These are phyloP conservation scores for Spodoptera picta DNA, from an alignment of 2,888 invertebrate genomes.

Conservation along the genomic window DNA sequence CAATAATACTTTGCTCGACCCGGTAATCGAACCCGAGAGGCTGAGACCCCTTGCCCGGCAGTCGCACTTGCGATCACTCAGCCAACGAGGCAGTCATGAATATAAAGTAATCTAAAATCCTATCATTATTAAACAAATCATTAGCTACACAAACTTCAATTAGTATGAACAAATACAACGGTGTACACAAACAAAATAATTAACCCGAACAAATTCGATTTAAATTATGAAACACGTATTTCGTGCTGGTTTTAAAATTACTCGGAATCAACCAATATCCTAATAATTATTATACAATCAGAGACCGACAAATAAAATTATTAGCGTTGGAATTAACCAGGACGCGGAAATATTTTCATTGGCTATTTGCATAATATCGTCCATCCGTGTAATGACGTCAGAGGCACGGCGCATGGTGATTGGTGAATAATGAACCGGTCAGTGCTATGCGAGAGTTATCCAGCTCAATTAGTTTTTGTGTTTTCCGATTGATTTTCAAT, in stretches of 20 bases:
- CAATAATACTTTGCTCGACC: no score
- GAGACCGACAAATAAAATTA: conserved; percentile 54
- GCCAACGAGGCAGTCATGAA: no score
- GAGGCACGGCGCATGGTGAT: conserved; percentile 52
- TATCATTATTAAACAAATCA: not conserved
- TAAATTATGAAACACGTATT: conserved; percentile 10
- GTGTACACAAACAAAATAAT: conserved; percentile 1
- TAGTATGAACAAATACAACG: conserved; percentile 1
- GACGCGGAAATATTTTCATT: conserved; percentile 46
- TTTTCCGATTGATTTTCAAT: conserved; percentile 21
- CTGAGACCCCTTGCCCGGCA: no score
- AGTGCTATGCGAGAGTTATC: conserved; percentile 50
- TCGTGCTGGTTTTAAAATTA: conserved; percentile 15
- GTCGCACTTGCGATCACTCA: no score
- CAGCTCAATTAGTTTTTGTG: conserved; percentile 16
- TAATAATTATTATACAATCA: conserved; percentile 54
- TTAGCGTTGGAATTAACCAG: conserved; percentile 47
- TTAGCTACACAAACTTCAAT: conserved; percentile 6
- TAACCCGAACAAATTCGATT: conserved; percentile 1
- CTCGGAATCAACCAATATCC: conserved; percentile 30
- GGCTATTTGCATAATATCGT: conserved; percentile 59
- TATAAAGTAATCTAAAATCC: no score
- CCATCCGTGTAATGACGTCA: conserved; percentile 58
- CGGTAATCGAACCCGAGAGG: no score
- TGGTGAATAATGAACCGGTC: conserved; percentile 50